Conservation (phyloP, 1,140 invertebrate species). For the Halictus rubicundus region DNA sequence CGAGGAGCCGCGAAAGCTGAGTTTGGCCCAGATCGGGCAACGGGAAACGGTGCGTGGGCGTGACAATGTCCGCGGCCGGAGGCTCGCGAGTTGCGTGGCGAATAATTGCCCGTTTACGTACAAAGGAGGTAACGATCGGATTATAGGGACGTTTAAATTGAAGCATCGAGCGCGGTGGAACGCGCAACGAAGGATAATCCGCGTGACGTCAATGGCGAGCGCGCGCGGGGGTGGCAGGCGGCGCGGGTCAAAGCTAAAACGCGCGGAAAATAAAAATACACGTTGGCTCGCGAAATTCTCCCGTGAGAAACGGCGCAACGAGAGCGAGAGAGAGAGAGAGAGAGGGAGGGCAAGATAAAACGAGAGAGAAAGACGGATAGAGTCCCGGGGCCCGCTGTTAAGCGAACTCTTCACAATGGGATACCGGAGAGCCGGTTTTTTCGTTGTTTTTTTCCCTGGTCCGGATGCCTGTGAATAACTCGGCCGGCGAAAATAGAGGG, state of each 20-base stretch:
- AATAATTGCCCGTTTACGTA: constrained; percentile 45
- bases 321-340: no score
- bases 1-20: no score
- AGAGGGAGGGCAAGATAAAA: background rate
- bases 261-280: constrained; percentile 14
- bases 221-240: background rate
- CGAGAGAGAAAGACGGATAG: no score
- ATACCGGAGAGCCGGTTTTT: background rate
- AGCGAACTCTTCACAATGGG: constrained; percentile 26
- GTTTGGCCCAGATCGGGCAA: no score
- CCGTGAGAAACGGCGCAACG: background rate
- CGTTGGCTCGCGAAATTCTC: constrained; percentile 16
- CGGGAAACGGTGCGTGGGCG: no score
- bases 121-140: constrained; percentile 49
- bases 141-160: constrained; percentile 33
- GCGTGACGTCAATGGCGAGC: constrained; percentile 14
- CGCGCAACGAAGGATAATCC: constrained; percentile 49
- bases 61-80: background rate
- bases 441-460: background rate
- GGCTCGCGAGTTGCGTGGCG: constrained; percentile 19
- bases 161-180: constrained; percentile 14
- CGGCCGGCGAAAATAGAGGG: background rate
- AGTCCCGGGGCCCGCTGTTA: background rate
- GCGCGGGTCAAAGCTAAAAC: background rate
- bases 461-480: background rate